Base-by-base conservation (phyloP, 2,888 invertebrate genomes). In the Synanthedon tipuliformis region DNA sequence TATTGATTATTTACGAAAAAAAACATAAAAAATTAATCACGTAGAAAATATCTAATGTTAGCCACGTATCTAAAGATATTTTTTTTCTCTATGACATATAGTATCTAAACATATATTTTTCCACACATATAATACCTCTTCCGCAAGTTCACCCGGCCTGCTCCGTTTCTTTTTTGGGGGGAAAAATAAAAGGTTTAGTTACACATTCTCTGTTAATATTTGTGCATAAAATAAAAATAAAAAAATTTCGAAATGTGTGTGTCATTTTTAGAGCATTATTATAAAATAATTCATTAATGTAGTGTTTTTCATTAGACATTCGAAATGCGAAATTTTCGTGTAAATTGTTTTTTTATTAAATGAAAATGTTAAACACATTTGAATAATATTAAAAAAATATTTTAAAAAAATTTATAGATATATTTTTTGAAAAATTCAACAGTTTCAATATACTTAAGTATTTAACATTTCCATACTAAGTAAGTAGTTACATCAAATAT, bases 121-220 rank as follows among this genome's bases (percentile, higher is more conserved):
- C 64, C 85, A 85, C 86, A 85, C 83, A 74, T 69, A 71, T 69
- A 71, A 66, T 79, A 84, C 86, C 92, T 92, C 94, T 86, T 93
- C 93, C 88, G 90, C 75, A 89, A 94, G 89, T 91, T 92, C 93
- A 84, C 94, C 94, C 78, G 94, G 94, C 81, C 94, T 93, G 86
- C 89, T 90, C 85, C 90, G 90, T 88, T 90, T 89, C 89, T 90
- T 90, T 86, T 88, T 86, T 89, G 87, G 4, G 87, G 88, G 88
- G 88, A 73, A 88, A 85, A 87, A 81, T 71, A 81, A 75, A 70
- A 69, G 71, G 74, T 80, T 83, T 84, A 83, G 86, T 83, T 77
- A 75, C 65, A 74, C 82, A 84, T 83, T 83, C 82, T 75, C 76
- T 81, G 82, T 85, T 83, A 83, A 75, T 69, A 23, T 62, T 71